Evolutionary conservation across 2,888 invertebrate species (phyloP).

Genomic region (Venustoraphidia nigricollis): DNA sequence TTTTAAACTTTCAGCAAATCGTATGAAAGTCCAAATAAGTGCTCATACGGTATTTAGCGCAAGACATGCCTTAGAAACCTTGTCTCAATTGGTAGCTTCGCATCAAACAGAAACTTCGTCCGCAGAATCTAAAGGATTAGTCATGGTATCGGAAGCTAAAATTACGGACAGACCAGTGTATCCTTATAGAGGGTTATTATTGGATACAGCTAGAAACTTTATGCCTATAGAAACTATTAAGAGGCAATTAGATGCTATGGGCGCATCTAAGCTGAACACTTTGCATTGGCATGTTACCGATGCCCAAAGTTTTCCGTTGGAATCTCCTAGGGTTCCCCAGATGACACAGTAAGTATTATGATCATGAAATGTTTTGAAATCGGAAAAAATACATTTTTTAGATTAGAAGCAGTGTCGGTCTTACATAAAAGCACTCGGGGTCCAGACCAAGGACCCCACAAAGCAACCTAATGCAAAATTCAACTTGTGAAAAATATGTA

Average conservation of each 20-base stretch:
- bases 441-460: too few species aligned
- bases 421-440: too few species aligned
- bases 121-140: conserved; percentile 31
- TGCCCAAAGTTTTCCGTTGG: conserved; percentile 82
- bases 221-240: conserved; percentile 53
- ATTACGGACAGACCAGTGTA: conserved; percentile 69
- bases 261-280: conserved; percentile 77
- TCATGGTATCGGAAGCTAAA: conserved; percentile 41
- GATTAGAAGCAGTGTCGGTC: too few species aligned
- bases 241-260: conserved; percentile 70
- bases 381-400: too few species aligned
- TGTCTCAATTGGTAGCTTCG: conserved; percentile 48
- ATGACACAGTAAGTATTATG: conserved; percentile 26
- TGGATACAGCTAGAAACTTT: conserved; percentile 84
- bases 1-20: conserved; percentile 24
- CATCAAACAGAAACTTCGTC: conserved; percentile 20
- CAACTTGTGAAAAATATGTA: too few species aligned
- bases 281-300: conserved; percentile 89
- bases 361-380: too few species aligned
- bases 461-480: too few species aligned
- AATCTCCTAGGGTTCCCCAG: conserved; percentile 55
- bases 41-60: conserved; percentile 54
- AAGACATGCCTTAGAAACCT: conserved; percentile 60
- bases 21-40: conserved; percentile 35
- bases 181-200: conserved; percentile 68